A percentile compares a stretch with the other conserved stretches of the same genome.
phyloP scores from a whole-genome alignment of 2,113 vertebrate species.

The Otis tarda region DNA sequence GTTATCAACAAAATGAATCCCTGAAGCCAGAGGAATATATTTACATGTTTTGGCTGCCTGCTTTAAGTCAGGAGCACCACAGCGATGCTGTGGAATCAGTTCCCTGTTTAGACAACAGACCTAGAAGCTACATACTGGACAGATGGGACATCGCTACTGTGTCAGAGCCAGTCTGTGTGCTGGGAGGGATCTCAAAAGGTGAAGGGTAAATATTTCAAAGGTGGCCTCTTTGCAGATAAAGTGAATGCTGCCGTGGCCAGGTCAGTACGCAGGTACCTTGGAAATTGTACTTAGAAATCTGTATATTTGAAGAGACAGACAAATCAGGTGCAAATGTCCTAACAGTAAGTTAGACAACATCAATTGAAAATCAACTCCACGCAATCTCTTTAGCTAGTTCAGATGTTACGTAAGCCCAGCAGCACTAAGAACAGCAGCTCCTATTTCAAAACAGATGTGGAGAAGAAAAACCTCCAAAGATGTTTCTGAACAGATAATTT shows the following conservation, averaged over 20 bases:
- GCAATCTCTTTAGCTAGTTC: background rate
- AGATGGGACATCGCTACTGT: background rate
- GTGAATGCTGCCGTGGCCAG: background rate
- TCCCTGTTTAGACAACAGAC: background rate
- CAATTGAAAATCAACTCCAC: background rate
- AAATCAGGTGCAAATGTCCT: background rate
- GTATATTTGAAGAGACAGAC: background rate
- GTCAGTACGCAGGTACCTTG: background rate
- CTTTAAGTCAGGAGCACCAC: background rate
- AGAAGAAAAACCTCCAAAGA: constrained; percentile 24
- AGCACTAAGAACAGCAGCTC: background rate
- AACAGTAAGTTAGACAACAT: background rate
- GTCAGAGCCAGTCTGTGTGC: background rate
- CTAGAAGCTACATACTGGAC: background rate
- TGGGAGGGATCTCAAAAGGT: background rate
- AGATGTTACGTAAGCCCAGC: background rate
- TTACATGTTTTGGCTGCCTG: background rate
- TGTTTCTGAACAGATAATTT: constrained; percentile 23
- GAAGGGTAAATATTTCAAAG: background rate
- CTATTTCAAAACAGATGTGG: constrained; percentile 20
- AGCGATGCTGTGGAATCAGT: background rate
- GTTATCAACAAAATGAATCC: constrained; percentile 10
- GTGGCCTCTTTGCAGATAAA: background rate
- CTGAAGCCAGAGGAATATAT: constrained; percentile 18
- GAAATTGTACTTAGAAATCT: background rate